phyloP scores from a whole-genome alignment of 2,113 vertebrate species.

The Erythrolamprus reginae region DNA sequence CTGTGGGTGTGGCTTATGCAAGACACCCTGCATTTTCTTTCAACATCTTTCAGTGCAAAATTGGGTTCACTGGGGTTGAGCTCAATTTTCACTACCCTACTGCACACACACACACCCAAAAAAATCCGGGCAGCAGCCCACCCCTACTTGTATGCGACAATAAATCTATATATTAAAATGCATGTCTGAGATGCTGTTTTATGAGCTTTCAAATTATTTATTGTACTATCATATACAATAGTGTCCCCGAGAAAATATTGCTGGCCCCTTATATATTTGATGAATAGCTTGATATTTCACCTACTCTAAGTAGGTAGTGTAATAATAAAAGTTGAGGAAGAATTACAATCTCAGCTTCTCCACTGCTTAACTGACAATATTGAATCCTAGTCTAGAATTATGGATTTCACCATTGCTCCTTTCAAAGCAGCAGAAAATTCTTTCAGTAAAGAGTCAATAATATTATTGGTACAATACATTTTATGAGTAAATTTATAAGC shows the following conservation, averaged over 20 bases:
- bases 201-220: background rate
- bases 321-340: background rate
- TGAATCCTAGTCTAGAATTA: background rate
- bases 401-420: background rate
- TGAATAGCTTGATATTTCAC: background rate
- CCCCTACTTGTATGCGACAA: background rate
- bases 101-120: too few species aligned
- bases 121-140: too few species aligned
- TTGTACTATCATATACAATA: background rate
- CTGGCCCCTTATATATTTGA: background rate
- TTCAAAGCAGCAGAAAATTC: background rate
- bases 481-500: background rate
- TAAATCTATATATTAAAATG: background rate
- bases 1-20: too few species aligned
- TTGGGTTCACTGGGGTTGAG: too few species aligned
- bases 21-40: too few species aligned
- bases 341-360: background rate
- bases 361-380: background rate
- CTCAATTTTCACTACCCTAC: too few species aligned
- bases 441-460: background rate
- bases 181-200: background rate
- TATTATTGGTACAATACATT: background rate
- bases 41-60: too few species aligned
- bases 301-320: background rate
- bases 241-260: background rate